Base-by-base conservation (phyloP, 2,888 invertebrate genomes). In the Agrotis puta region DNA sequence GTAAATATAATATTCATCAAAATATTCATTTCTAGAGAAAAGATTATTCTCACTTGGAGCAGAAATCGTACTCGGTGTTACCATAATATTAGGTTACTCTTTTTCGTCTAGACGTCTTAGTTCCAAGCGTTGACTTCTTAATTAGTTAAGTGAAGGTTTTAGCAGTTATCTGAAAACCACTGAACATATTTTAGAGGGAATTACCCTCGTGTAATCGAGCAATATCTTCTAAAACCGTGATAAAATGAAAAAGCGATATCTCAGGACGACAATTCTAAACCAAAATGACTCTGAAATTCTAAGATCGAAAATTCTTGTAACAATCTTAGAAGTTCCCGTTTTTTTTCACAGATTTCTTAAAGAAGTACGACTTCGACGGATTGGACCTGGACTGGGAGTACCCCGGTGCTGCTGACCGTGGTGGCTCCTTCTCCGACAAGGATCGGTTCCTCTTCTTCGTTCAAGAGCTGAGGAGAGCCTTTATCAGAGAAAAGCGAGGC, bases 351-450 rank as follows among this genome's bases (percentile, higher is more conserved):
- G 97, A 96, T 81, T 98, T 98, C 89, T 97, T 98, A 96, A 95
- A 97, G 64, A 96, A 97, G 87, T 98, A 98, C 88, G 94, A 97
- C 33, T 98, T 98, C 83, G 98, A 98, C 88, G 98, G 98, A 0
- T 97, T 98, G 87, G 98, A 98, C 89, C 95, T 98, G 86, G 98
- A 98, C 89, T 98, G 98, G 98, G 98, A 98, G 92, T 98, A 98
- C 90, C 98, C 98, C 2, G 98, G 98, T 0, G 98, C 98, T 0
- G 97, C 98, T 0, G 98, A 98, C 92, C 97, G 98, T 45, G 98
- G 98, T 11, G 98, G 98, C 50, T 97, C 97, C 69, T 98, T 97
- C 92, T 97, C 98, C 16, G 98, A 99, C 92, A 98, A 98, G 92
- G 98, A 98, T 86, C 97, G 97, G 75, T 98, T 98, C 94, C 96